A percentile compares a stretch with the other conserved stretches of the same genome.
These are phyloP conservation scores for Pygoscelis adeliae DNA, from an alignment of 2,113 vertebrate species.

Conservation along the genomic window DNA sequence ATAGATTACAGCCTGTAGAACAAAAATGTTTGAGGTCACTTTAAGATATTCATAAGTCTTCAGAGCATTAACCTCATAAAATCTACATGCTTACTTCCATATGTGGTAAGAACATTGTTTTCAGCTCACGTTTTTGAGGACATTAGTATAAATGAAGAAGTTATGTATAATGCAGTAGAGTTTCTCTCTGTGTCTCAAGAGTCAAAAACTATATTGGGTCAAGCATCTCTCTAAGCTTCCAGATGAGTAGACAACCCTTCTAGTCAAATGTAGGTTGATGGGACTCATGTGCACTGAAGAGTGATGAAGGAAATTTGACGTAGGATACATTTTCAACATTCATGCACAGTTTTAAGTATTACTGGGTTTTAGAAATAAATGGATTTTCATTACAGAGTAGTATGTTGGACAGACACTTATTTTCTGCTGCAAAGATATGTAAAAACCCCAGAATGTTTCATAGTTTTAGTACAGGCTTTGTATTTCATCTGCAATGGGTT, in stretches of 20 bases:
- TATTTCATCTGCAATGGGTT: background rate
- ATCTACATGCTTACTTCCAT: background rate
- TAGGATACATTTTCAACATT: background rate
- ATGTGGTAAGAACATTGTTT: conserved; percentile 5
- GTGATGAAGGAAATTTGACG: background rate
- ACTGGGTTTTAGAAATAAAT: background rate
- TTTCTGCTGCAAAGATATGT: background rate
- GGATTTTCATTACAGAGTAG: background rate
- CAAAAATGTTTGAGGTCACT: conserved; percentile 30
- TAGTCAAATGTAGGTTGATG: conserved; percentile 20
- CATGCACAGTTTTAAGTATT: background rate
- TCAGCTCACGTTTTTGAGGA: conserved; percentile 28
- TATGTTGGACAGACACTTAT: background rate
- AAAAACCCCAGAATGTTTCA: background rate
- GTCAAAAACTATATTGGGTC: conserved; percentile 15
- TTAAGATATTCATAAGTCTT: conserved; percentile 31
- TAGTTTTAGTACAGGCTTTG: background rate
- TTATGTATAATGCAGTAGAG: conserved; percentile 35
- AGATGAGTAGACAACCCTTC: conserved; percentile 13
- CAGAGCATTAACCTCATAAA: conserved; percentile 38
- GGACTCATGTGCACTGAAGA: background rate
- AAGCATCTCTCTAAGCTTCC: conserved; percentile 6
- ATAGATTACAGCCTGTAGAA: conserved; percentile 45
- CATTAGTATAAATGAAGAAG: conserved; percentile 28
- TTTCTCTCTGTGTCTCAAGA: conserved; percentile 14